Evolutionary conservation across 2,888 invertebrate species (phyloP).

Genomic region (Petrolisthes manimaculis): DNA sequence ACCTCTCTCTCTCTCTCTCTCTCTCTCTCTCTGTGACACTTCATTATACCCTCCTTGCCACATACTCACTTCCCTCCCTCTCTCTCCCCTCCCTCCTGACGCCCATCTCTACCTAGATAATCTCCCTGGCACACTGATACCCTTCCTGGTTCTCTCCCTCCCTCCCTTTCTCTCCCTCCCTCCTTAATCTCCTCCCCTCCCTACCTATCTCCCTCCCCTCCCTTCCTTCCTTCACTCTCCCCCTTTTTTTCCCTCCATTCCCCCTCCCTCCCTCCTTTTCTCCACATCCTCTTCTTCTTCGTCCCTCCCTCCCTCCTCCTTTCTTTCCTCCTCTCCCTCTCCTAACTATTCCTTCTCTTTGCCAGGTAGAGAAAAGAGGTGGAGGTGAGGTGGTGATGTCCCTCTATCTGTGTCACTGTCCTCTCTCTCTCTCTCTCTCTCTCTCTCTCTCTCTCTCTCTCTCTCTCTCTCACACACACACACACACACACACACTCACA

Average conservation of each 20-base stretch:
- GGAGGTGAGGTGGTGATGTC: no score
- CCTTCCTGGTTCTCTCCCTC: background rate
- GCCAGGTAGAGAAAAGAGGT: no score
- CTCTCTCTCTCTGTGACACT: background rate
- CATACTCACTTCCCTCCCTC: background rate
- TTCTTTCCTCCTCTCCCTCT: background rate
- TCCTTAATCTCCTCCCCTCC: background rate
- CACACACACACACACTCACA: background rate
- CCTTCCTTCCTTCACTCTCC: background rate
- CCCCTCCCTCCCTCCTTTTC: background rate
- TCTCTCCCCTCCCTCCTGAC: background rate
- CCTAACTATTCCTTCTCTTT: background rate
- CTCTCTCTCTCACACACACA: background rate
- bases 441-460: slow-evolving; percentile 15
- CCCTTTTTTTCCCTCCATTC: slow-evolving; percentile 11
- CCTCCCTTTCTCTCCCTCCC: background rate
- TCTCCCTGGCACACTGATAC: no score
- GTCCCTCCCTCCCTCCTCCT: background rate
- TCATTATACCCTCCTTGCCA: background rate
- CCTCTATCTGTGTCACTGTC: background rate
- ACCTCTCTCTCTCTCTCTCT: background rate
- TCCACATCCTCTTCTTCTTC: background rate
- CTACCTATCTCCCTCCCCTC: background rate
- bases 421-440: background rate
- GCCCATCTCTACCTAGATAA: no score